Evolutionary conservation across 2,797 vertebrate genomes (phyloP).

Genomic region (Myotis vivesi): DNA sequence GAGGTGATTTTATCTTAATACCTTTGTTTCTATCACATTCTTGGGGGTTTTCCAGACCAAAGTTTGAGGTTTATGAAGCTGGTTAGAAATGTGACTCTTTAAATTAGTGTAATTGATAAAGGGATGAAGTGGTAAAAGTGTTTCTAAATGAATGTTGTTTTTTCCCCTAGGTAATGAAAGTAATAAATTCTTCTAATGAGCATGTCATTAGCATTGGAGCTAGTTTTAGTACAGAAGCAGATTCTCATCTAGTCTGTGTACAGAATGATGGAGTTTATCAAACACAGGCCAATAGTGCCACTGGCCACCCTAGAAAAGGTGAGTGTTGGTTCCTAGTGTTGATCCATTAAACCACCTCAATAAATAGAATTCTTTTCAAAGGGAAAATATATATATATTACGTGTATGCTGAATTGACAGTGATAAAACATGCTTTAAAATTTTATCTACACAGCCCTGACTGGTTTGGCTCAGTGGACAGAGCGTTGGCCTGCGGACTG

Average conservation of each 20-base stretch:
- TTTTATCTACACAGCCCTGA: not conserved
- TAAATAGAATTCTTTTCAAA: not conserved
- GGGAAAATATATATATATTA: not conserved
- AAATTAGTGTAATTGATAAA: not conserved
- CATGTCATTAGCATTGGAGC: conserved; percentile 96
- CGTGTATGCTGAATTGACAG: conserved; percentile 10
- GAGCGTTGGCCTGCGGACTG: too few relatives aligned
- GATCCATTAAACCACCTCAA: not conserved
- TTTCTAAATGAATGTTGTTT: conserved; percentile 4
- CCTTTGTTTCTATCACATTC: conserved; percentile 30
- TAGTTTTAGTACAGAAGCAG: conserved; percentile 91
- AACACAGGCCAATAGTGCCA: conserved; percentile 92
- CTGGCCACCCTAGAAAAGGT: conserved; percentile 92
- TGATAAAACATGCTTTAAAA: conserved; percentile 9
- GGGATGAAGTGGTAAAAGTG: not conserved
- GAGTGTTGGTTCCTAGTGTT: conserved; percentile 22
- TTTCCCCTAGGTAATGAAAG: conserved; percentile 91
- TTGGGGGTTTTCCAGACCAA: not conserved
- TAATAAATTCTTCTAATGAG: conserved; percentile 92
- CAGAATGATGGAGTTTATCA: conserved; percentile 93
- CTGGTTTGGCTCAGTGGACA: too few relatives aligned
- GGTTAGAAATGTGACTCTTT: not conserved
- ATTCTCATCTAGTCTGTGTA: conserved; percentile 95
- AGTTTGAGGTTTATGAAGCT: conserved; percentile 18
- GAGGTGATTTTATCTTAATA: conserved; percentile 37